phyloP scores from a whole-genome alignment of 2,797 vertebrate genomes.

The Gadopsis marmoratus region DNA sequence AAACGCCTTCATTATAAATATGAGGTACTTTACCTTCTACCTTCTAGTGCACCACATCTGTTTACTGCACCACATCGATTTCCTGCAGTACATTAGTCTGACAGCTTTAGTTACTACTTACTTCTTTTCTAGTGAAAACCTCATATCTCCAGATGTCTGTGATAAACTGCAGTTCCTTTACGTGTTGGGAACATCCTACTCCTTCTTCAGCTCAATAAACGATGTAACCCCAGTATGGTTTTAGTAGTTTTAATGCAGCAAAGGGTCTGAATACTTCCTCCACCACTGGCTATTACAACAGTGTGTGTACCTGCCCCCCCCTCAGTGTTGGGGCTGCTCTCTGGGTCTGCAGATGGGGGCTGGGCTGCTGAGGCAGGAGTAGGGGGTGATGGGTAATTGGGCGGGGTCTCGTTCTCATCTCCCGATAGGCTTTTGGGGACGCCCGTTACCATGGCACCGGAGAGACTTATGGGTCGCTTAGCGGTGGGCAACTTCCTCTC shows the following conservation, averaged over 20 bases:
- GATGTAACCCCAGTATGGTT: no score
- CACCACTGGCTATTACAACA: no score
- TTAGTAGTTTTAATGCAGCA: not conserved
- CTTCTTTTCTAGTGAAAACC: no score
- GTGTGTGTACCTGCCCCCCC: constrained; percentile 52
- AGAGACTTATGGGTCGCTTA: constrained; percentile 88
- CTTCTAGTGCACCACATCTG: no score
- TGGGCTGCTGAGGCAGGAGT: constrained; percentile 52
- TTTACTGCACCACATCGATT: no score
- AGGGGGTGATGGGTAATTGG: constrained; percentile 85
- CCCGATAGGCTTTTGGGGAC: constrained; percentile 87
- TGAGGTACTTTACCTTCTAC: no score
- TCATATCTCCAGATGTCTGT: no score
- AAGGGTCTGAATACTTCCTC: not conserved
- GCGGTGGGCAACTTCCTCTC: constrained; percentile 90
- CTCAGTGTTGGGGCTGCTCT: constrained; percentile 72
- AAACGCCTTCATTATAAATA: no score
- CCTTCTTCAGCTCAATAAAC: no score
- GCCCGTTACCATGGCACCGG: constrained; percentile 78
- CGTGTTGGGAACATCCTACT: no score
- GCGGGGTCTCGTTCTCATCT: constrained; percentile 88
- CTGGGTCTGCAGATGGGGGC: constrained; percentile 80
- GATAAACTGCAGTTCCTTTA: no score
- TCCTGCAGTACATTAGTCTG: not conserved
- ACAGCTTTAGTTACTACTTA: not conserved